A percentile compares a stretch with the other conserved stretches of the same genome.
Evolutionary conservation across 2,797 vertebrate genomes (phyloP).

Genomic region (Macroramphosus scolopax): DNA sequence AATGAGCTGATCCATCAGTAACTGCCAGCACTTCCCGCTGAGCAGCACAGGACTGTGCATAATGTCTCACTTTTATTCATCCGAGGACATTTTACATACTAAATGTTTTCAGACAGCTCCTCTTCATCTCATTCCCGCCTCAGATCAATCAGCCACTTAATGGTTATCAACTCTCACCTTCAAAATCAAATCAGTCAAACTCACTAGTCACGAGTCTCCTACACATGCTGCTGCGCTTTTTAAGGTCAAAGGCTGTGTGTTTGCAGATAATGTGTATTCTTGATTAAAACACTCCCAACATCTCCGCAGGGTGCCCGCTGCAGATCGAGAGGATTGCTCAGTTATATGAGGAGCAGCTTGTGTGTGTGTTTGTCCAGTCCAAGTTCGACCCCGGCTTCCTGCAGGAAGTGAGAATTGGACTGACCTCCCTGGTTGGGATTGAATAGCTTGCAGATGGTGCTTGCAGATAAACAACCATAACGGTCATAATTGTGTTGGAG

Average conservation of each 20-base stretch:
- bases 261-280: not conserved
- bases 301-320: slow-evolving; percentile 21
- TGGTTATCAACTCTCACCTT: not conserved
- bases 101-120: not conserved
- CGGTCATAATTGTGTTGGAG: slow-evolving; percentile 23
- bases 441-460: slow-evolving; percentile 53
- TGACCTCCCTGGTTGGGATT: slow-evolving; percentile 54
- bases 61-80: slow-evolving; percentile 2
- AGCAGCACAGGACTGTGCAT: slow-evolving; percentile 19
- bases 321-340: slow-evolving; percentile 19
- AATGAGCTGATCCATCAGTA: slow-evolving; percentile 19
- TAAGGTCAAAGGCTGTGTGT: too few species aligned
- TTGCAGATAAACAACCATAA: slow-evolving; percentile 53
- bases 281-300: slow-evolving; percentile 15
- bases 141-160: slow-evolving; percentile 1
- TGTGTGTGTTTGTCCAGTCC: slow-evolving; percentile 24
- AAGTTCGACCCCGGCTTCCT: slow-evolving; percentile 45
- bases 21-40: slow-evolving; percentile 28
- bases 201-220: too few species aligned
- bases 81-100: not conserved
- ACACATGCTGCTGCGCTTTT: too few species aligned
- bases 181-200: not conserved
- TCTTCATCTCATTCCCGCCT: not conserved
- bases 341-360: slow-evolving; percentile 18
- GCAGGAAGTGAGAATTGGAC: slow-evolving; percentile 63